Evolutionary conservation across 2,113 vertebrate genomes (phyloP).

Genomic region (Siphamia tubifer): DNA sequence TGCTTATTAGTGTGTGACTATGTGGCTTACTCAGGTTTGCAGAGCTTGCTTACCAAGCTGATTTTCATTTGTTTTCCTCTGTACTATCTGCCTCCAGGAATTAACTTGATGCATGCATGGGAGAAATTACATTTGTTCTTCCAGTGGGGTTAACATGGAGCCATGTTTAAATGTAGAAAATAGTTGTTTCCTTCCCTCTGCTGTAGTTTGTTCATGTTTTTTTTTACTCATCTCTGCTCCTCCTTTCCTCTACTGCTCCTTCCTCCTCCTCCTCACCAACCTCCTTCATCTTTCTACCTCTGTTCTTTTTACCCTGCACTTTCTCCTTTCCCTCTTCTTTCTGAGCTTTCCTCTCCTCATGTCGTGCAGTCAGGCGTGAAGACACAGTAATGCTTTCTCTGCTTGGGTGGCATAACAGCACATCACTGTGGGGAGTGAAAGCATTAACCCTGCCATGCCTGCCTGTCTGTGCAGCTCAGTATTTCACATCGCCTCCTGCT

Average conservation of each 20-base stretch:
- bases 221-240: neutral
- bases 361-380: slow-evolving; percentile 76
- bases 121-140: slow-evolving; percentile 6
- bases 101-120: slow-evolving; percentile 41
- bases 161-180: no score
- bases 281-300: slow-evolving; percentile 40
- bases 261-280: slow-evolving; percentile 33
- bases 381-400: slow-evolving; percentile 79
- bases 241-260: slow-evolving; percentile 13
- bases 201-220: neutral
- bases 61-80: slow-evolving; percentile 65
- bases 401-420: slow-evolving; percentile 77
- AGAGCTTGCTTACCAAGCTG: slow-evolving; percentile 54
- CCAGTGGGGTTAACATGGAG: slow-evolving; percentile 5
- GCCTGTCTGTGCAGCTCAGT: slow-evolving; percentile 44
- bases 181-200: slow-evolving; percentile 19
- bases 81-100: slow-evolving; percentile 49
- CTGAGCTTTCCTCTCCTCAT: slow-evolving; percentile 53
- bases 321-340: slow-evolving; percentile 23
- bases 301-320: slow-evolving; percentile 37
- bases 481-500: slow-evolving; percentile 16
- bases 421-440: slow-evolving; percentile 74
- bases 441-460: slow-evolving; percentile 72
- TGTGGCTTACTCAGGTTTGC: slow-evolving; percentile 57
- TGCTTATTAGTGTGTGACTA: slow-evolving; percentile 66